These are phyloP conservation scores for Axinella damicornis DNA, from an alignment of 37 sponge, comb jelly and placozoan genomes.

Conservation along the genomic window DNA sequence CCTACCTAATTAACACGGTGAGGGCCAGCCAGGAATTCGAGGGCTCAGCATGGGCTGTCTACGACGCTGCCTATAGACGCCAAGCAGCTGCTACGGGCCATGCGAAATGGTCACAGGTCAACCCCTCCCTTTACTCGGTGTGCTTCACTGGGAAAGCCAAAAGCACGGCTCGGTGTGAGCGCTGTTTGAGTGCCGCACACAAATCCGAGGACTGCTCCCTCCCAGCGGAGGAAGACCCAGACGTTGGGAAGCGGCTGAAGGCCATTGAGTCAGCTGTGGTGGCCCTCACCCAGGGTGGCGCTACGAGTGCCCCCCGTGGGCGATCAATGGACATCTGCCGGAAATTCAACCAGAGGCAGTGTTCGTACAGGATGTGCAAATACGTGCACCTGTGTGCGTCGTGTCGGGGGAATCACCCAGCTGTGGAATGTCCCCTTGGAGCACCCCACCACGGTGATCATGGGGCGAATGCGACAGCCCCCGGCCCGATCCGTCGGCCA, in stretches of 20 bases:
- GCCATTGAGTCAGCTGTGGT: not conserved
- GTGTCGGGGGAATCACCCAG: too few species aligned
- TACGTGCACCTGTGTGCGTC: too few species aligned
- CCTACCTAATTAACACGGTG: not conserved
- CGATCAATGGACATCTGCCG: not conserved
- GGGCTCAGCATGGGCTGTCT: not conserved
- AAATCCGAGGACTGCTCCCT: not conserved
- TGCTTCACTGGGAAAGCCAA: conserved; percentile 2
- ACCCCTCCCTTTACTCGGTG: not conserved
- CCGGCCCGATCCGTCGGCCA: too few species aligned
- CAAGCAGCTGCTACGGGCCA: not conserved
- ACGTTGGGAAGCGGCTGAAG: not conserved
- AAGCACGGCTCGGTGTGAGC: not conserved
- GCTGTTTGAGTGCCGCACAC: not conserved
- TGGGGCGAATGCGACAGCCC: too few species aligned
- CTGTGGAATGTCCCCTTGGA: too few species aligned
- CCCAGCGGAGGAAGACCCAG: not conserved
- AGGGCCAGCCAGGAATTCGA: conserved; percentile 19
- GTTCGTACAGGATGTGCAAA: too few species aligned
- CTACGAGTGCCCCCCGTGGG: not conserved
- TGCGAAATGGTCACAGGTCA: not conserved
- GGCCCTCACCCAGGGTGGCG: not conserved
- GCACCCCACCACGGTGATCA: too few species aligned
- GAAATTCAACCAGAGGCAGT: too few species aligned
- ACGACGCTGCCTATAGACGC: conserved; percentile 7